Evolutionary conservation across 1,140 invertebrate species (phyloP), one percentile per base, ranked within the genome.

Genomic region (Cylas formicarius): DNA sequence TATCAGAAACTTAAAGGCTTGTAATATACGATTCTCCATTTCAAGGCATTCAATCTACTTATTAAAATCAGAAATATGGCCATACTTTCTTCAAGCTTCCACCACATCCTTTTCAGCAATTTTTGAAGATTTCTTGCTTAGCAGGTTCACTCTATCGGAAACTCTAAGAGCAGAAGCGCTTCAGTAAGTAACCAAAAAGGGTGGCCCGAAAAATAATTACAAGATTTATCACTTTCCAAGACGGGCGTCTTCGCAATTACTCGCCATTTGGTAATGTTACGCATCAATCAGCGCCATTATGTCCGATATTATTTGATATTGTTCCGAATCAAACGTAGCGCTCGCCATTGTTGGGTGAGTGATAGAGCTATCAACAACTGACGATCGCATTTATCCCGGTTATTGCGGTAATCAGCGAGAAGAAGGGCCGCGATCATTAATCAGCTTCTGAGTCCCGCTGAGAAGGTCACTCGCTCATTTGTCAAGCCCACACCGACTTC

Each of bases 301-400:
- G 40, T 27, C 43, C 31, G 20, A 28, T 20, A 0, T 24, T 21
- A 43, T 28, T 51, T 46, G 45, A 42, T 52, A 52, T 52, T 52
- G 44, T 52, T 55, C 38, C 18, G 45, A 38, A 47, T 29, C 44
- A 44, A 31, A 29, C 38, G 50, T 49, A 52, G 48, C 53, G 48
- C 23, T 44, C 32, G 24, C 39, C 42, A 45, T 55, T 55, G 54
- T 53, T 32, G 28, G 23, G 48, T 58, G 56, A 58, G 54, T 38
- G 55, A 58, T 58, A 55, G 56, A 58, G 56, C 56, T 56, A 58
- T 58, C 56, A 58, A 50, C 54, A 46, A 52, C 54, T 57, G 56
- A 58, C 55, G 56, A 54, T 48, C 51, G 31, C 52, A 53, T 56
- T 57, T 57, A 38, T 56, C 47, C 47, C 37, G 22, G 53, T 53